Conservation (phyloP, 1,140 invertebrate genomes). For the Antheraea mylitta region DNA sequence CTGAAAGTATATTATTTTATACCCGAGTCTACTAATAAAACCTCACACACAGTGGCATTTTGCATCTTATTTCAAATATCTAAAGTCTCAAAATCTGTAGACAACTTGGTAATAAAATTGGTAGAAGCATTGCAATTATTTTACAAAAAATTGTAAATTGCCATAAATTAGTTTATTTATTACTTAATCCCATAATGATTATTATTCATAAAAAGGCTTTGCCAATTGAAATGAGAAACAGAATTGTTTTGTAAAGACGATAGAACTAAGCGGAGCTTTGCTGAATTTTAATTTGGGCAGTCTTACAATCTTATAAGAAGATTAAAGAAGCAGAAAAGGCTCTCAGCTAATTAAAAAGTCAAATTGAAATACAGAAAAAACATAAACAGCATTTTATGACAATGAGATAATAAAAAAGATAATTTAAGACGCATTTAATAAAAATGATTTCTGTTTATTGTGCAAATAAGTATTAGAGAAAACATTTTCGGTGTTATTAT, state of each 20-base stretch:
- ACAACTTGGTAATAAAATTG: no score
- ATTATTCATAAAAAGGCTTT: constrained; percentile 23
- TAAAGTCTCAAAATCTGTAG: no score
- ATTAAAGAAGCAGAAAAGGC: constrained; percentile 51
- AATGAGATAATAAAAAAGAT: constrained; percentile 15
- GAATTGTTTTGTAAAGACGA: constrained; percentile 37
- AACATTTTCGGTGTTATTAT: no score
- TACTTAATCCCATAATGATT: constrained; percentile 20
- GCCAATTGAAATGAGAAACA: constrained; percentile 36
- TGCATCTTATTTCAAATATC: no score
- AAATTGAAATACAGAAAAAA: constrained; percentile 50
- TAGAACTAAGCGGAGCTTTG: constrained; percentile 48
- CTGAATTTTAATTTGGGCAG: constrained; percentile 60
- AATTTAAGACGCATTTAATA: neutral
- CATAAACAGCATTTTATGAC: constrained; percentile 25
- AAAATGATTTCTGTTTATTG: no score
- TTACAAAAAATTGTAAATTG: neutral
- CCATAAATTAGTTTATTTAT: constrained; percentile 2
- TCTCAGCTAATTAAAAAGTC: constrained; percentile 63
- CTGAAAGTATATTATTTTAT: no score
- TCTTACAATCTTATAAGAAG: constrained; percentile 65
- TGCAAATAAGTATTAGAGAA: no score
- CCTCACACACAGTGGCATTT: no score
- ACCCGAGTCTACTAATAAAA: no score
- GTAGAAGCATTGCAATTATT: no score